Conservation (phyloP, 2,797 vertebrate genomes). For the Esox masquinongy region DNA sequence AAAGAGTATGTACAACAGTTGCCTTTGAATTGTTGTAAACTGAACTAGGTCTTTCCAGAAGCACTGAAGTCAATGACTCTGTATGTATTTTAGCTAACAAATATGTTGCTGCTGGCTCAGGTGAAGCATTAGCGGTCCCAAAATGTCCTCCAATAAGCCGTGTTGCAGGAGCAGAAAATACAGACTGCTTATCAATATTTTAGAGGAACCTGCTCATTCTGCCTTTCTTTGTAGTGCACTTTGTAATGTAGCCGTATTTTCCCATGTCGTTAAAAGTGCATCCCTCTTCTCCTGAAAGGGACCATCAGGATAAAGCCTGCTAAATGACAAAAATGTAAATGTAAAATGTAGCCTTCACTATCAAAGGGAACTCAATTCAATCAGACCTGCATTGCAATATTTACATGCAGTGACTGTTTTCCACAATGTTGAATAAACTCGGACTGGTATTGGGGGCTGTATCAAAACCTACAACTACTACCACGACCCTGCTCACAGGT, state of each 20-base stretch:
- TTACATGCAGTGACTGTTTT: no score
- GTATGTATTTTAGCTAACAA: not conserved
- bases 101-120: conserved; percentile 18
- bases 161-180: conserved; percentile 42
- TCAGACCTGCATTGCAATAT: no score
- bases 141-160: not conserved
- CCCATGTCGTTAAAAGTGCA: conserved; percentile 52
- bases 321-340: no score
- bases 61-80: conserved; percentile 24
- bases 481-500: no score
- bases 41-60: not conserved
- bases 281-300: conserved; percentile 18
- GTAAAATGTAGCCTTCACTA: no score
- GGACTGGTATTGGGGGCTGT: no score
- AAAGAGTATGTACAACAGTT: not conserved
- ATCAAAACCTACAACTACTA: no score
- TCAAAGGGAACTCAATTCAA: no score
- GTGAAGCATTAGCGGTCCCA: conserved; percentile 38
- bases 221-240: conserved; percentile 32
- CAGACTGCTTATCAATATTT: conserved; percentile 69
- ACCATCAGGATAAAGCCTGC: no score
- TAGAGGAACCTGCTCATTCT: conserved; percentile 61
- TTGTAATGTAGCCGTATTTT: conserved; percentile 44
- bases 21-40: not conserved
- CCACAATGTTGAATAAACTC: no score